Base-by-base conservation (phyloP, 2,113 vertebrate species). In the Clinocottus analis region DNA sequence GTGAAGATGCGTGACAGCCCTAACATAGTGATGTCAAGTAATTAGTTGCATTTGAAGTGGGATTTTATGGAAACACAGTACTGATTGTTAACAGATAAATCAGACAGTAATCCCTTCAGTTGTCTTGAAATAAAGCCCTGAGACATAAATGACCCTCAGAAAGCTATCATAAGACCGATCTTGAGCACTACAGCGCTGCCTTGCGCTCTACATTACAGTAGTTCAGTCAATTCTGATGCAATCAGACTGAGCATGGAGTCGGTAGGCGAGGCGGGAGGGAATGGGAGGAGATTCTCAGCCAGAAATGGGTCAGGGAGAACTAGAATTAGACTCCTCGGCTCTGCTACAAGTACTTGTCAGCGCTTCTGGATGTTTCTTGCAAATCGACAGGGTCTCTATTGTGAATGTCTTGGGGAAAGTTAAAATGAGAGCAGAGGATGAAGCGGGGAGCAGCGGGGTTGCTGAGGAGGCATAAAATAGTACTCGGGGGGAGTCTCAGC, bases 391-490 rank as follows among this genome's bases (percentile, higher is more conserved):
- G 70, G 86, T 81, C 78, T 89, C 73, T 69, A 82, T 88, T 88
- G 87, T 82, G 70, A 86, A 83, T 81, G 88, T 91, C 90, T 93
- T 45, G 77, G 82, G 90, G 84, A 87, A 87, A 89, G 78, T 87
- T 85, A 72, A 88, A 91, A 91, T 59, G 78, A 90, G 86, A 88
- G 89, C 64, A 59, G 63, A 82, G 73, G 86, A 89, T 82, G 80
- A 78, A 85, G 82, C 71, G 53, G 71, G 45, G 80, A 85, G 87
- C 64, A 59, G 70, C 1, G 60, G 84, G 85, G 86, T 77, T 91
- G 92, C 89, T 93, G 91, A 91, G 83, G 63, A 91, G 77, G 92
- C 93, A 92, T 83, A 92, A 91, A 93, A 88, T 85, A 51, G 73
- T 70, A 89, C 93, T 93, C 79, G 62, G 47, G 87, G 35, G 29